Evolutionary conservation across 2,888 invertebrate species (phyloP).

Genomic region (Campopleginae sp.): DNA sequence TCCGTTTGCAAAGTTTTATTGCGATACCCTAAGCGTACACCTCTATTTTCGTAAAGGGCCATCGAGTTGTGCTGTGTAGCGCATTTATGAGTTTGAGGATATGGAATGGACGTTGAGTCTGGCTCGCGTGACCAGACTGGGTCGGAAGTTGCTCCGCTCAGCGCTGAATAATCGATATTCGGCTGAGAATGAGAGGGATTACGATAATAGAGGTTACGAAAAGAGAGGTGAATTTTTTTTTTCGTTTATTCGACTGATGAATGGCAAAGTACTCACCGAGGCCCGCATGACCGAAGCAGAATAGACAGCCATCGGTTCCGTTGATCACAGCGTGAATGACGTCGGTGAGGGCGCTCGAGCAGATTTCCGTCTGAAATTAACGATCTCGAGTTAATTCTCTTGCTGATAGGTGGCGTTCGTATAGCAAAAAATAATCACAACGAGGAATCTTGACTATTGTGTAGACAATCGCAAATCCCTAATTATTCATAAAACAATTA

Average conservation of each 20-base stretch:
- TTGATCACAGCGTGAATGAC: constrained; percentile 97
- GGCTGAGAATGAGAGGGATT: no score
- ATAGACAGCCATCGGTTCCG: constrained; percentile 96
- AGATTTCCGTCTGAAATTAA: constrained; percentile 94
- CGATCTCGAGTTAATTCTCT: constrained; percentile 34
- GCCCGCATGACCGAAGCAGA: constrained; percentile 95
- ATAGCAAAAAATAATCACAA: background rate
- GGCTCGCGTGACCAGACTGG: no score
- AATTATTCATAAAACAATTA: background rate
- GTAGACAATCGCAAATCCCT: background rate
- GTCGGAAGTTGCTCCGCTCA: no score
- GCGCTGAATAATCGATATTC: no score
- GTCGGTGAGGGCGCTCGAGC: constrained; percentile 95
- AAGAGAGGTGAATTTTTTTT: constrained; percentile 17
- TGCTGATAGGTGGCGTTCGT: constrained; percentile 13
- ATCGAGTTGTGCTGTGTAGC: no score
- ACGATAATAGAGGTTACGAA: no score
- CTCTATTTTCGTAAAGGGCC: no score
- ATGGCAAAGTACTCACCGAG: constrained; percentile 88
- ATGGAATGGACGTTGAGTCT: no score
- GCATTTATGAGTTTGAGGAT: no score
- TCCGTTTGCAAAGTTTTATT: background rate
- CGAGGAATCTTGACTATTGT: background rate
- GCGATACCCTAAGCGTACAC: background rate
- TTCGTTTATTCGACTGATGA: constrained; percentile 16